A percentile compares a stretch with the other conserved stretches of the same genome.
phyloP scores from a whole-genome alignment of 1,140 invertebrate species.

The Drosophila virilis region DNA sequence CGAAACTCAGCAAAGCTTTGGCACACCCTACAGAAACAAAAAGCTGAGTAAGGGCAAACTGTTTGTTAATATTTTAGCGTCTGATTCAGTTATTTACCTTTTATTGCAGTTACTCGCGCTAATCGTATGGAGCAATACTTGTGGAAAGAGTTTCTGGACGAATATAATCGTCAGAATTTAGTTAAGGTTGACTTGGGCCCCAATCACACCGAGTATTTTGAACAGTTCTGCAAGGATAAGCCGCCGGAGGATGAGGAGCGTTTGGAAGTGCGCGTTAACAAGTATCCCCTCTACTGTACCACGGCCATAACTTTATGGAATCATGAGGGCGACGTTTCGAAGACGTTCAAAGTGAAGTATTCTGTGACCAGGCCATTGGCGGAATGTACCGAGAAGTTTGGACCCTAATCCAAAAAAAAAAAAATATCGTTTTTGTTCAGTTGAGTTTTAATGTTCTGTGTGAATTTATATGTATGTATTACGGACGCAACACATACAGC shows the following conservation, averaged over 20 bases:
- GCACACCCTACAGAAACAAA: constrained; percentile 58
- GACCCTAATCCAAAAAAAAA: constrained; percentile 3
- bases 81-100: neutral
- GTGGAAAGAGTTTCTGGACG: constrained; percentile 73
- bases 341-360: constrained; percentile 68
- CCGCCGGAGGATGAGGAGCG: constrained; percentile 59
- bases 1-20: constrained; percentile 59
- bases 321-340: constrained; percentile 66
- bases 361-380: constrained; percentile 63
- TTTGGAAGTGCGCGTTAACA: constrained; percentile 58
- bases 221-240: constrained; percentile 72
- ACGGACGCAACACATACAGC: neutral
- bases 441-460: constrained; percentile 10
- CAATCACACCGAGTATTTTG: constrained; percentile 68
- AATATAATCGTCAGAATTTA: constrained; percentile 66
- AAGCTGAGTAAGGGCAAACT: constrained; percentile 41
- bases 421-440: neutral
- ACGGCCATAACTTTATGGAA: constrained; percentile 72
- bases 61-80: neutral
- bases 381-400: constrained; percentile 75
- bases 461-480: neutral
- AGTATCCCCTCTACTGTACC: constrained; percentile 76
- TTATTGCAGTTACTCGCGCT: constrained; percentile 59
- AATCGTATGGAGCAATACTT: constrained; percentile 68
- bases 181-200: constrained; percentile 13